A percentile compares a stretch with the other conserved stretches of the same genome.
Evolutionary conservation across 2,888 invertebrate genomes (phyloP).

Genomic region (Scrobipalpa atriplicella): DNA sequence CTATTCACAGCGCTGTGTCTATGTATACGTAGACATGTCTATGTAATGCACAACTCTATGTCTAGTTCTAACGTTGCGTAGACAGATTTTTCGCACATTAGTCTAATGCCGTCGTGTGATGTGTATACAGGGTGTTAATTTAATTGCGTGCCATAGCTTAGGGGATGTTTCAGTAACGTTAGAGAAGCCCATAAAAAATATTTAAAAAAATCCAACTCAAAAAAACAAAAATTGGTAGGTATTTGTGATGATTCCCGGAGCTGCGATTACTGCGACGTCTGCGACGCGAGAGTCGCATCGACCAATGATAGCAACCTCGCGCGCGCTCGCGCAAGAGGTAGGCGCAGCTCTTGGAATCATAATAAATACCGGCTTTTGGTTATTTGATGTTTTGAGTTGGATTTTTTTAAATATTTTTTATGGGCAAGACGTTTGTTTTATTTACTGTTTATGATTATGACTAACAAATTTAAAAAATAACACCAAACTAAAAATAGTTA

Average conservation of each 20-base stretch:
- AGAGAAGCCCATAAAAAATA: too few relatives aligned
- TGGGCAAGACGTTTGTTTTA: too few relatives aligned
- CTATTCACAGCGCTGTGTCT: background rate
- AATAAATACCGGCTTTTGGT: too few relatives aligned
- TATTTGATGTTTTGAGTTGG: too few relatives aligned
- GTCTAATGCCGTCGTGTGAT: background rate
- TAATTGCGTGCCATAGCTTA: background rate
- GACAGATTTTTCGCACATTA: slow-evolving; percentile 23
- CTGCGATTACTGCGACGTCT: background rate
- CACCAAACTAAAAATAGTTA: background rate
- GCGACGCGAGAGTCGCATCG: too few relatives aligned
- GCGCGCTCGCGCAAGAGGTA: too few relatives aligned
- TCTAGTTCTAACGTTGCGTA: background rate
- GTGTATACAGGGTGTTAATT: background rate
- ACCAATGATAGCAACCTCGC: too few relatives aligned
- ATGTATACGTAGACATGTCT: slow-evolving; percentile 1
- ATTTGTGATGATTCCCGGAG: background rate
- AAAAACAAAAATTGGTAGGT: too few relatives aligned
- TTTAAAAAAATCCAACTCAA: too few relatives aligned
- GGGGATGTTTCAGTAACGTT: too few relatives aligned
- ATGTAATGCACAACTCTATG: background rate
- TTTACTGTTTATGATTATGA: background rate
- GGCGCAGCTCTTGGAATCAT: too few relatives aligned
- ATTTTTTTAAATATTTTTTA: too few relatives aligned
- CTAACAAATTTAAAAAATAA: background rate